Evolutionary conservation across 2,113 vertebrate species (phyloP).

Genomic region (Prunella fulvescens): DNA sequence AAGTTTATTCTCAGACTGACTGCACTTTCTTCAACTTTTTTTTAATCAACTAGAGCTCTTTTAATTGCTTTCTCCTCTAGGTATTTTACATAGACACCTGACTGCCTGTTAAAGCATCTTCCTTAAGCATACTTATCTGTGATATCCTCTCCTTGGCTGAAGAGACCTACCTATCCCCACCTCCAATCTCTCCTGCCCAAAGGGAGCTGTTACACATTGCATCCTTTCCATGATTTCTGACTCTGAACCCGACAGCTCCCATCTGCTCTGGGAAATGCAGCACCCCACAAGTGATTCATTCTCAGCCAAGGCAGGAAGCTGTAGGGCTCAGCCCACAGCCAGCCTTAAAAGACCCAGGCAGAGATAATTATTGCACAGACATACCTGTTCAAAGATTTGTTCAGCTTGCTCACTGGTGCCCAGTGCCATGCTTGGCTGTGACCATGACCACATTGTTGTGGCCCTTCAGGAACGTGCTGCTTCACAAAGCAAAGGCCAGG

Average conservation of each 20-base stretch:
- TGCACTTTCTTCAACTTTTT: not conserved
- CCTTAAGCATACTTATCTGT: not conserved
- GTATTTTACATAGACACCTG: conserved; percentile 9
- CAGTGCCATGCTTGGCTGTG: not conserved
- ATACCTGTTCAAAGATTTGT: not conserved
- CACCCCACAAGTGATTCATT: not conserved
- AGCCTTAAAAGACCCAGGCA: not conserved
- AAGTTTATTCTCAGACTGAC: not conserved
- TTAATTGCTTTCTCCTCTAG: conserved; percentile 33
- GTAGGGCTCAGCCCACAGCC: not conserved
- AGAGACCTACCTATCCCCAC: not conserved
- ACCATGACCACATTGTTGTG: rapidly evolving
- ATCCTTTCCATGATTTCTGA: not conserved
- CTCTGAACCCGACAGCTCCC: not conserved
- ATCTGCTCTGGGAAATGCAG: conserved; percentile 12
- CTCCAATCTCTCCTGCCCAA: not conserved
- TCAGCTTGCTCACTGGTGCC: not conserved
- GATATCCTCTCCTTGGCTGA: not conserved
- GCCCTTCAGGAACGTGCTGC: not conserved
- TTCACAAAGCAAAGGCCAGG: not conserved
- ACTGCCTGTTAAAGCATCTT: not conserved
- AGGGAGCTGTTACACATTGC: not conserved
- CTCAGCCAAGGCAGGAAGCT: not conserved
- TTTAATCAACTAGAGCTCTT: not conserved
- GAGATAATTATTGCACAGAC: not conserved